Base-by-base conservation (phyloP, 2,888 invertebrate species). In the Leucophenga maculata region DNA sequence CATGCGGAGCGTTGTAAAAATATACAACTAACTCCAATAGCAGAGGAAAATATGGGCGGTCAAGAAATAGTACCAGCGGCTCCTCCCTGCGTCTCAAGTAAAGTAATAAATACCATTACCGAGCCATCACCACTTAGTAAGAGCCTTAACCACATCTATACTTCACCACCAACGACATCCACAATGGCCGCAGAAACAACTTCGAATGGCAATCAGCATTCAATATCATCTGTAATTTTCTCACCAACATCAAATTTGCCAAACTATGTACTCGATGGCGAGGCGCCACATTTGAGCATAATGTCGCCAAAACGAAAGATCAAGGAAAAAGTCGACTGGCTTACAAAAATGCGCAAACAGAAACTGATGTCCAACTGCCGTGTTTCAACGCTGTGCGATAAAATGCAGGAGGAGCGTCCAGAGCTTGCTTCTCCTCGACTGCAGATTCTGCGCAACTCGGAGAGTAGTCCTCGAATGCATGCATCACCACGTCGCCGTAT, bases 211-310 rank as follows among this genome's bases (percentile, higher is more conserved):
- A 73, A 75, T 84, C 57, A 48, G 31, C 66, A 60, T 0, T 31
- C 75, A 0, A 70, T 78, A 6, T 71, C 81, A 20, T 86, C 75
- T 72, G 87, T 74, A 73, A 87, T 76, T 82, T 89, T 89, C 62
- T 92, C 93, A 1, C 93, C 94, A 0, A 93, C 93, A 0, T 90
- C 90, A 16, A 92, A 94, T 85, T 86, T 95, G 72, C 95, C 95
- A 0, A 93, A 95, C 88, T 95, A 91, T 79, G 94, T 94, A 0
- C 76, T 93, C 14, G 92, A 93, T 77, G 95, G 95, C 0, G 92
- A 92, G 48, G 95, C 95, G 0, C 95, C 95, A 0, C 95, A 95
- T 85, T 85, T 94, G 66, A 88, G 91, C 50, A 82, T 87, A 9
- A 92, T 92, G 90, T 94, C 94, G 0, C 94, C 94, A 0, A 91